A percentile compares a stretch with the other conserved stretches of the same genome.
These are phyloP conservation scores for Chaetoderma sp. DNA, from an alignment of 2,888 invertebrate genomes.

Conservation along the genomic window DNA sequence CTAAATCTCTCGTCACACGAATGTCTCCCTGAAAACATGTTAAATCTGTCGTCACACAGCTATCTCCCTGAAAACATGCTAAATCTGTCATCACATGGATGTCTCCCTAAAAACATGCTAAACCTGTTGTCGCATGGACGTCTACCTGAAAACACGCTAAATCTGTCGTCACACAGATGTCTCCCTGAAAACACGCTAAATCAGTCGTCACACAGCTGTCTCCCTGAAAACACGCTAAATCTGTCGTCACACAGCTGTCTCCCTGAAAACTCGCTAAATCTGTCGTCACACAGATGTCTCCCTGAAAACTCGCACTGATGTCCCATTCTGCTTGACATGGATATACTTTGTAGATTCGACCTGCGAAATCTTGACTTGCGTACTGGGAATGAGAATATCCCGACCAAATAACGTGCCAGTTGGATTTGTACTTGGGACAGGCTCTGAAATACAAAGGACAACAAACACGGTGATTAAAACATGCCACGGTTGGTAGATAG, in stretches of 20 bases:
- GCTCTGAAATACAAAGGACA: conserved; percentile 49
- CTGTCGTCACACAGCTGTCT: conserved; percentile 69
- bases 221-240: too few relatives aligned
- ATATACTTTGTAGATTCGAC: conserved; percentile 69
- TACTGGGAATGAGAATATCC: conserved; percentile 61
- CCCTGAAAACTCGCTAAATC: conserved; percentile 68
- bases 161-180: too few relatives aligned
- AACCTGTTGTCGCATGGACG: too few relatives aligned
- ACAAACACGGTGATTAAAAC: not conserved
- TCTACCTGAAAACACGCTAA: too few relatives aligned
- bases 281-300: conserved; percentile 70
- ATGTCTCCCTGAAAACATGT: too few relatives aligned
- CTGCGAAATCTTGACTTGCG: conserved; percentile 65
- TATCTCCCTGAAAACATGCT: too few relatives aligned
- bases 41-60: too few relatives aligned
- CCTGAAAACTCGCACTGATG: conserved; percentile 67
- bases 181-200: too few relatives aligned
- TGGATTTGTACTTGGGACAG: conserved; percentile 53
- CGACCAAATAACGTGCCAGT: conserved; percentile 56
- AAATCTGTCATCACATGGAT: too few relatives aligned
- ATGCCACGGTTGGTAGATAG: not conserved
- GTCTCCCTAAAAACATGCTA: too few relatives aligned
- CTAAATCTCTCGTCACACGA: too few relatives aligned
- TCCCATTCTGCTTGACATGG: conserved; percentile 69
- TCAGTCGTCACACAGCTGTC: too few relatives aligned